Evolutionary conservation across 2,888 invertebrate genomes (phyloP).

Genomic region (Empis livida): DNA sequence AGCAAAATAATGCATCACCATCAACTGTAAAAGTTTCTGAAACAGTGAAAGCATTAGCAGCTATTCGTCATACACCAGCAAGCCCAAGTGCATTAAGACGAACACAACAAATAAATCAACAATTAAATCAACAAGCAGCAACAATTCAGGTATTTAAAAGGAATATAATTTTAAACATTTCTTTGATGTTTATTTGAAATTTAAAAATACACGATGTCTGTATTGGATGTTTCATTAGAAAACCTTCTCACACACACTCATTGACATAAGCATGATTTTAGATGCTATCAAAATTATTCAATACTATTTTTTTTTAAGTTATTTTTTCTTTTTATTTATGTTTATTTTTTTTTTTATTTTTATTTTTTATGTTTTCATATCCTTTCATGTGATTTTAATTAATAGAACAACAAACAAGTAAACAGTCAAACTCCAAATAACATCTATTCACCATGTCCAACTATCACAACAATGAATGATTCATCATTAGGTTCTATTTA

Average conservation of each 20-base stretch:
- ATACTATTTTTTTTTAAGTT: slow-evolving; percentile 8
- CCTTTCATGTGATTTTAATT: no score
- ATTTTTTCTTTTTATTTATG: slow-evolving; percentile 9
- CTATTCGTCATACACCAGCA: slow-evolving; percentile 74
- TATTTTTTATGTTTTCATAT: slow-evolving; percentile 6
- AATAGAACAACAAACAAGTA: neutral
- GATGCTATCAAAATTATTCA: neutral
- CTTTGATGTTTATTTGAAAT: no score
- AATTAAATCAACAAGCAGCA: slow-evolving; percentile 16
- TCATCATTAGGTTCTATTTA: neutral
- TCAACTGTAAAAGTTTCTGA: slow-evolving; percentile 60
- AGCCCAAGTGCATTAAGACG: slow-evolving; percentile 64
- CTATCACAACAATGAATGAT: neutral
- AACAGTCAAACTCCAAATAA: slow-evolving; percentile 6
- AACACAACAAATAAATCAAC: slow-evolving; percentile 20
- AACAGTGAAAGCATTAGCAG: slow-evolving; percentile 73
- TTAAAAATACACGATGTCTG: no score
- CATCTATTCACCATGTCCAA: slow-evolving; percentile 12
- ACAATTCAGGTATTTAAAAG: slow-evolving; percentile 25
- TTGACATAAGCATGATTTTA: no score
- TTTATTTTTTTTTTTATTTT: slow-evolving; percentile 11
- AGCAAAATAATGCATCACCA: slow-evolving; percentile 12
- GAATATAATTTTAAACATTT: no score
- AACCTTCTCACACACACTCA: no score
- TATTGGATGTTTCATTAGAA: no score